A percentile compares a stretch with the other conserved stretches of the same genome.
Evolutionary conservation across 2,888 invertebrate genomes (phyloP).

Genomic region (Scaptodrosophila latifasciaeformis): DNA sequence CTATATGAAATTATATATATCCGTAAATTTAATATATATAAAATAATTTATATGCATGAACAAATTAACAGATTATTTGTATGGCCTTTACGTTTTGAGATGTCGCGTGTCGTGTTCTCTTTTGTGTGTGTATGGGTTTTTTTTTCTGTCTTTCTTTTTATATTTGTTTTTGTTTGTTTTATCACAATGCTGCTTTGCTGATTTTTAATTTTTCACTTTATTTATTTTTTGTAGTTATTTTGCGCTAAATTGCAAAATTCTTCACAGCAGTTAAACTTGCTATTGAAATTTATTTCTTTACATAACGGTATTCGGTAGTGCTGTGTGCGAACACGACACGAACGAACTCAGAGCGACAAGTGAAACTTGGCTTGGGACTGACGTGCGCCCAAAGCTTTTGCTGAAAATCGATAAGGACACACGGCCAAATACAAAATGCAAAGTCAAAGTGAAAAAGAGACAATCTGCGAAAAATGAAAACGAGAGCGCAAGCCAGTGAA

Average conservation of each 20-base stretch:
- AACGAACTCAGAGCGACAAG: constrained; percentile 70
- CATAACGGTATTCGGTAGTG: constrained; percentile 62
- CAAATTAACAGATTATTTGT: too few species aligned
- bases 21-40: constrained; percentile 3
- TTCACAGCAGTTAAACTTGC: constrained; percentile 52
- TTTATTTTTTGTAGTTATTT: constrained; percentile 6
- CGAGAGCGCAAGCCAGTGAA: constrained; percentile 42
- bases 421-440: constrained; percentile 42
- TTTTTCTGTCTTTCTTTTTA: constrained; percentile 13
- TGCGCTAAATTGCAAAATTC: constrained; percentile 3
- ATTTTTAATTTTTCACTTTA: constrained; percentile 8
- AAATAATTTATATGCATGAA: not conserved
- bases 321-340: constrained; percentile 57
- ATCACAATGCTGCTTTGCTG: constrained; percentile 26
- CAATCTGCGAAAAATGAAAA: constrained; percentile 34
- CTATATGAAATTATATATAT: not conserved
- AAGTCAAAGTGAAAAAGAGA: constrained; percentile 35
- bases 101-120: constrained; percentile 2
- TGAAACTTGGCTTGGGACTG: constrained; percentile 57
- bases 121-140: constrained; percentile 12
- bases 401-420: constrained; percentile 69
- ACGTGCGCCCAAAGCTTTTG: constrained; percentile 64
- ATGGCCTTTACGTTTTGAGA: not conserved
- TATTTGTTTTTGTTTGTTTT: constrained; percentile 12
- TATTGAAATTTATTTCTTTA: constrained; percentile 59